These are phyloP conservation scores for Diaperis boleti DNA, from an alignment of 2,888 invertebrate species.

Conservation along the genomic window DNA sequence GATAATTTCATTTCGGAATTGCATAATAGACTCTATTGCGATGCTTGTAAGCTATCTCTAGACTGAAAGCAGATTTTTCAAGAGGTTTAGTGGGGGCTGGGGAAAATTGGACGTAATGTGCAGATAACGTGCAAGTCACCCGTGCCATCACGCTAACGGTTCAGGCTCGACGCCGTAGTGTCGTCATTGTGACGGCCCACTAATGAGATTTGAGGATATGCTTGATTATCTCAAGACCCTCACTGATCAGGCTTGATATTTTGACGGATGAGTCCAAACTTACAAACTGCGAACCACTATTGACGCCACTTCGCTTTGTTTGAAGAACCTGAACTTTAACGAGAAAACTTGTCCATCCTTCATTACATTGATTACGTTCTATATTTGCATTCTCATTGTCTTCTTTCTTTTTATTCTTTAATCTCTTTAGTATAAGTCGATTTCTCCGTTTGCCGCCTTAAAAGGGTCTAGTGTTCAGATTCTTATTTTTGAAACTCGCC, in stretches of 20 bases:
- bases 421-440: too few species aligned
- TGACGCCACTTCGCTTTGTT: constrained; percentile 20
- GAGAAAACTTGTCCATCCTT: too few species aligned
- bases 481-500: too few species aligned
- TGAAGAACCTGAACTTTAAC: constrained; percentile 43
- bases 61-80: constrained; percentile 59
- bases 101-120: constrained; percentile 51
- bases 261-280: constrained; percentile 41
- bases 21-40: constrained; percentile 58
- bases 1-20: constrained; percentile 62
- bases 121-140: constrained; percentile 61
- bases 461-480: too few species aligned
- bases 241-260: constrained; percentile 44
- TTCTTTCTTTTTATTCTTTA: too few species aligned
- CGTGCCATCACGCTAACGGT: constrained; percentile 52
- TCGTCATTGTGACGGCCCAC: constrained; percentile 50
- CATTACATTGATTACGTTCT: too few species aligned
- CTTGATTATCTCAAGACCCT: constrained; percentile 49
- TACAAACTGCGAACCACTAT: background rate
- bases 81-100: constrained; percentile 46
- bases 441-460: too few species aligned
- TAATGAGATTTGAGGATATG: constrained; percentile 55
- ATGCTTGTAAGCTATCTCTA: constrained; percentile 55
- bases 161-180: constrained; percentile 47
- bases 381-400: too few species aligned